Evolutionary conservation across 2,797 vertebrate species (phyloP), one percentile per base, ranked within the genome.

Genomic region (Squalus acanthias): DNA sequence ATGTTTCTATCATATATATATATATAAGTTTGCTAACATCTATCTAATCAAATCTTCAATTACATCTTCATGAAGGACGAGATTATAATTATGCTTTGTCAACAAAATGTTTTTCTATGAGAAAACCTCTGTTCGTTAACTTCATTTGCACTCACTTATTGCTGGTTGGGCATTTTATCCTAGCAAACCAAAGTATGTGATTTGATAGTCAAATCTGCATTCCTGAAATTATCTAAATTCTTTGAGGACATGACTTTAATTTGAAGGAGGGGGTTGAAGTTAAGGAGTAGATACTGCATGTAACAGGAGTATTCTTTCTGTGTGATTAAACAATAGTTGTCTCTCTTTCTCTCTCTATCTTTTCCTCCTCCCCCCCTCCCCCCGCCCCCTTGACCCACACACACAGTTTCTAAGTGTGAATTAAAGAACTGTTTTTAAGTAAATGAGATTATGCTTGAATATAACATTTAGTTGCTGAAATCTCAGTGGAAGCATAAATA

Each of bases 211-310:
- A 60, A 76, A 57, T 60, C 46, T 76, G 72, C 94, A 95, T 95
- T 95, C 70, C 70, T 76, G 33, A 60, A 76, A 95, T 95, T 76
- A 76, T 95, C 70, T 76, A 7, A 95, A 95, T 95, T 95, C 69
- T 76, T 95, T 95, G 39, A 95, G 93, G 65, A 74, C 39, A 29
- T 95, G 70, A 57, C 46, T 95, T 95, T 95, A 95, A 95, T 95
- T 95, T 53, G 67, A 95, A 74, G 24, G 94, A 74, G 70, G 50
- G 70, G 50, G 26, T 74, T 74, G 70, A 95, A 74, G 72, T 33
- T 74, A 39, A 93, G 69, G 94, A 92, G 63, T 33, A 33, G 53
- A 63, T n/a, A 92, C 63, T 92, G 63, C 89, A 65, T 60, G 63
- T 92, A 85, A 85, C 82, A 50, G 60, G 88, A 50, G 70, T 72